Percentiles rank a stretch among this genome's conserved stretches.
Evolutionary conservation across 2,888 invertebrate species (phyloP).

Genomic region (Pachycephus smyrnensis): DNA sequence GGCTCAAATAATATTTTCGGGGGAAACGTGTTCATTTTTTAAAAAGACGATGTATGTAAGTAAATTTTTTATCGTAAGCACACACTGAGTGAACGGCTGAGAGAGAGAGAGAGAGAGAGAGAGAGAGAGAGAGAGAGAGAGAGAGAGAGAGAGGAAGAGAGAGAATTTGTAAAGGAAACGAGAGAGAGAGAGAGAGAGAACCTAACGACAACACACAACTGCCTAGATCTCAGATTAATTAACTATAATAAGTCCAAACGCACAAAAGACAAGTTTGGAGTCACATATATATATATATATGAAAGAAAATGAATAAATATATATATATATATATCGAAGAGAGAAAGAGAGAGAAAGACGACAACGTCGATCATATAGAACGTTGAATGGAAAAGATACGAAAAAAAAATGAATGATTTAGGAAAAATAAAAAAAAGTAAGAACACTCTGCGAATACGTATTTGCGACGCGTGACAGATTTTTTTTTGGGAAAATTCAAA

Average conservation of each 20-base stretch:
- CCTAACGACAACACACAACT: constrained; percentile 54
- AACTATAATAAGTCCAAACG: constrained; percentile 60
- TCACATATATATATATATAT: constrained; percentile 24
- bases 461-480: not conserved
- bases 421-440: not conserved
- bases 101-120: constrained; percentile 17
- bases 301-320: not conserved
- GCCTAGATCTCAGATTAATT: constrained; percentile 62
- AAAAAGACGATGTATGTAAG: not conserved
- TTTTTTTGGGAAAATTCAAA: not conserved
- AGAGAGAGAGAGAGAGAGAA: constrained; percentile 24
- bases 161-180: constrained; percentile 29
- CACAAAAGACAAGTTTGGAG: constrained; percentile 64
- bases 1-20: constrained; percentile 15
- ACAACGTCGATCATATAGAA: not conserved
- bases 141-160: constrained; percentile 9
- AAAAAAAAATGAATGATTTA: not conserved
- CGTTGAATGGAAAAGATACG: not conserved
- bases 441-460: not conserved
- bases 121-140: too few relatives aligned
- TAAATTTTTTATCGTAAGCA: not conserved
- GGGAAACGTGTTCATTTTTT: constrained; percentile 11
- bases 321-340: not conserved
- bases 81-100: not conserved
- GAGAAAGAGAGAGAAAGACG: not conserved